These are phyloP conservation scores for Ischnus inquisitorius DNA, from an alignment of 2,888 invertebrate genomes.

Conservation along the genomic window DNA sequence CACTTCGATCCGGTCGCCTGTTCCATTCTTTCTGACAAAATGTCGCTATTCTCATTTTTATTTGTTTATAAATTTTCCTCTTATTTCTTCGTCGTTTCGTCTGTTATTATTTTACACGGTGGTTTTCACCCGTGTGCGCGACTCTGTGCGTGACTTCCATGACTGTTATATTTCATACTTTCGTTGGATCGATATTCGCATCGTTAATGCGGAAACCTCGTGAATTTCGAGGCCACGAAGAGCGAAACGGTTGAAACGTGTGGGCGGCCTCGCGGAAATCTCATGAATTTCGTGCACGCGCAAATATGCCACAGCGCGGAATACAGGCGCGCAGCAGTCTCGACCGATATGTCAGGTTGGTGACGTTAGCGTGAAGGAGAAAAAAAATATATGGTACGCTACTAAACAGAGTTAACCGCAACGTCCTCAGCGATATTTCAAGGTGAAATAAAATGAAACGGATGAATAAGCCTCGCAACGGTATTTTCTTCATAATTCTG, in stretches of 20 bases:
- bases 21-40: background rate
- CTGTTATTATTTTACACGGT: too few relatives aligned
- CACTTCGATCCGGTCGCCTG: background rate
- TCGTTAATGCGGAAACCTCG: slow-evolving; percentile 65
- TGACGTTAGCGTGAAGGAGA: background rate
- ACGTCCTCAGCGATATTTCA: slow-evolving; percentile 1
- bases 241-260: slow-evolving; percentile 36
- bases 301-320: slow-evolving; percentile 27
- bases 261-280: slow-evolving; percentile 56
- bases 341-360: slow-evolving; percentile 44
- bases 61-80: background rate
- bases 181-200: slow-evolving; percentile 67
- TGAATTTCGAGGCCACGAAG: slow-evolving; percentile 62
- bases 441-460: background rate
- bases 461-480: background rate
- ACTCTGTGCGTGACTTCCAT: slow-evolving; percentile 46
- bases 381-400: background rate
- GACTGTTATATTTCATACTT: slow-evolving; percentile 48
- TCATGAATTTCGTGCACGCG: slow-evolving; percentile 65
- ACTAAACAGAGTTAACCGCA: background rate
- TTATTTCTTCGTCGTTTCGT: background rate
- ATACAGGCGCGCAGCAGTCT: background rate
- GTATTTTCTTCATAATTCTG: background rate
- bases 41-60: background rate
- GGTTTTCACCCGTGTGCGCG: background rate